Conservation (phyloP, 2,888 invertebrate genomes). For the Digitonthophagus gazella region DNA sequence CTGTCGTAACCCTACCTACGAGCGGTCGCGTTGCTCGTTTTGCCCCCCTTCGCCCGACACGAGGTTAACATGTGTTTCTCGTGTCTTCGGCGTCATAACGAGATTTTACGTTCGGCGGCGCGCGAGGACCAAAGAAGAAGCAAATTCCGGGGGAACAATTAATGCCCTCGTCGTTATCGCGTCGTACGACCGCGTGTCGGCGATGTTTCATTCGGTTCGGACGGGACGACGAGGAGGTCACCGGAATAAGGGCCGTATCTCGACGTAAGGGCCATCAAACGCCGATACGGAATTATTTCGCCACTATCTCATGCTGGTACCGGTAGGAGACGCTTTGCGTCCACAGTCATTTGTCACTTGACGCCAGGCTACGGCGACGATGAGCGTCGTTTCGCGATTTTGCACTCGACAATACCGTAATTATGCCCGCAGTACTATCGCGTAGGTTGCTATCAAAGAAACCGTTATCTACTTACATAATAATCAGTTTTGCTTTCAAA, state of each 20-base stretch:
- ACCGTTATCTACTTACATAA: too few species aligned
- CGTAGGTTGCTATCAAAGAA: too few species aligned
- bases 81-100: background rate
- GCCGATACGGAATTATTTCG: constrained; percentile 13
- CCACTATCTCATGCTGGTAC: constrained; percentile 15
- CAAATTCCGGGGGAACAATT: background rate
- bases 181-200: background rate
- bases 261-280: background rate
- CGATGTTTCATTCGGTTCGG: background rate
- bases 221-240: background rate
- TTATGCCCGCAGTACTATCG: too few species aligned
- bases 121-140: background rate
- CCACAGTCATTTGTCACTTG: background rate
- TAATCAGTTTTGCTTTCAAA: too few species aligned
- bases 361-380: background rate
- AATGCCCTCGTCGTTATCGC: background rate
- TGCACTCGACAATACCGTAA: too few species aligned
- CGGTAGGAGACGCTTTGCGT: background rate
- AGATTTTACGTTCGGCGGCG: background rate
- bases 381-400: too few species aligned
- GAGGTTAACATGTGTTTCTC: background rate
- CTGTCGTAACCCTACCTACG: constrained; percentile 11
- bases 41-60: background rate
- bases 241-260: background rate
- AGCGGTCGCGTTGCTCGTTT: background rate